Evolutionary conservation across 2,113 vertebrate genomes (phyloP), one percentile per base, ranked within the genome.

Genomic region (Petrocephalus zakoni): DNA sequence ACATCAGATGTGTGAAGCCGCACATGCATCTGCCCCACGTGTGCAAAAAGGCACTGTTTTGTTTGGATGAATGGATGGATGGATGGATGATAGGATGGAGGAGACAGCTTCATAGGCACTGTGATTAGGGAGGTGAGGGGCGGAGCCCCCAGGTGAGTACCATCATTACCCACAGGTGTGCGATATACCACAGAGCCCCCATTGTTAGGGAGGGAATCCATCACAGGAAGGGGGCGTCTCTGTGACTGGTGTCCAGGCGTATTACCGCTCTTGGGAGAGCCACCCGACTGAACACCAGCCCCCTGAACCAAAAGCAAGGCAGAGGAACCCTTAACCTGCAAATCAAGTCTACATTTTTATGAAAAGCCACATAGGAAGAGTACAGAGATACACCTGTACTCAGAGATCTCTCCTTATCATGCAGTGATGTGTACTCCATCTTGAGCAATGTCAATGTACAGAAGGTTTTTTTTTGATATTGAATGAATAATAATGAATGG

Each of bases 161-260:
- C 82, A 52, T 84, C 47, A 49, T 84, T n/a, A 52, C 47, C 49
- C 22, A 84, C 82, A 84, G 82, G 82, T 84, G 82, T 84, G 46
- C 21, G 47, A 15, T 47, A 11, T 1, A 13, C 13, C 68, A 75
- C 68, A 75, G 68, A 75, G 29, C 68, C 34, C 29, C 29, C 29
- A 75, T 75, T 75, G 68, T 75, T 84, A 51, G 0, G 8, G 2
- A 84, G 22, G 2, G 22, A 13, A 19, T 21, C 47, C 82, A 64
- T 82, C 7, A 46, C 82, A 51, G 82, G 82, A 84, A 84, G 82
- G 29, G 29, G 13, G 68, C 29, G 34, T 75, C 15, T 37, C 68
- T 75, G 29, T n/a, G n/a, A n/a, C 34, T 75, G 21, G 29, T 75
- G 68, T 29, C 37, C 13, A 37, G 68, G 29, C 11, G 15, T 29